Evolutionary conservation across 2,888 invertebrate species (phyloP), one percentile per base, ranked within the genome.

Genomic region (Crematogaster levior): DNA sequence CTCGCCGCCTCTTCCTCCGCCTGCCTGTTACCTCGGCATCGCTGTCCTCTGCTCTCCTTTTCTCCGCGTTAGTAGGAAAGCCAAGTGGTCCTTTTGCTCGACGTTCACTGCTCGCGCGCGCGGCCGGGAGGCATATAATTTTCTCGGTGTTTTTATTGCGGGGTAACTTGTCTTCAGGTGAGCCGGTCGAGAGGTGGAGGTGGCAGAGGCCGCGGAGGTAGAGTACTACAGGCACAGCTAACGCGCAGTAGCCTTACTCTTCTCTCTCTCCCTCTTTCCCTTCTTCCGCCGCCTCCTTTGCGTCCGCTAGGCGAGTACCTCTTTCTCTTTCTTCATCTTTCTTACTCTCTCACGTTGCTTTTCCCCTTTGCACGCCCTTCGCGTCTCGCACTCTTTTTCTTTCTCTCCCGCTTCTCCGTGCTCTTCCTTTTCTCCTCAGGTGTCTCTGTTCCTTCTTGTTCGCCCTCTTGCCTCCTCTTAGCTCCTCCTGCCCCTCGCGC

Each of bases 81-180:
- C 90, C 91, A 91, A 91, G 92, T 92, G 91, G 91, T 92, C 92
- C 91, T 93, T 91, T 90, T 88, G 91, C 89, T 90, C 87, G 86
- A 65, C 81, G 86, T 77, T 82, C 83, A 83, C 84, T 60, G 84
- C 84, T 88, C 91, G 91, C 90, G 92, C 90, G 90, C 92, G 92
- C 91, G 90, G 91, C 93, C 92, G 85, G 87, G 92, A 93, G 93
- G 94, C 93, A 93, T 94, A 94, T 94, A 93, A 94, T 94, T 94
- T 94, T 93, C 94, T 94, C 91, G 90, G 91, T 93, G 92, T 94
- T 94, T 94, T 94, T 94, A 94, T 94, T 94, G 94, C 92, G 90
- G 93, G 93, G 93, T 94, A 94, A 94, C 94, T 94, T 94, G 94
- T 94, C 94, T 94, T 94, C 94, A 91, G 93, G 93, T 93, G 94